Conservation (phyloP, 1,140 invertebrate genomes). For the Drosophila sproati region DNA sequence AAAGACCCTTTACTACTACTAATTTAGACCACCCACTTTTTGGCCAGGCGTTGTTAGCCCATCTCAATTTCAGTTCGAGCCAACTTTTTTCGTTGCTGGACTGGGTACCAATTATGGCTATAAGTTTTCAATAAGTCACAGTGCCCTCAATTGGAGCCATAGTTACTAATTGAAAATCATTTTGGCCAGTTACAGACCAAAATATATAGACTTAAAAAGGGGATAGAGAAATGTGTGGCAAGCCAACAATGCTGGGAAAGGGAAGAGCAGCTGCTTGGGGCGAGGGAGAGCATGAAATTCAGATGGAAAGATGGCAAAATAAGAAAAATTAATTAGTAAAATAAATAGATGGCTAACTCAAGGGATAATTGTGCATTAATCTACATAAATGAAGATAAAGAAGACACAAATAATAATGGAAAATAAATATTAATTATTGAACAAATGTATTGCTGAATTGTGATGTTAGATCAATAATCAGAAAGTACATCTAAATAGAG, state of each 20-base stretch:
- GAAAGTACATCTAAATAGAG: too few species aligned
- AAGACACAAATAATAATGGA: neutral
- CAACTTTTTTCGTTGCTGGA: slow-evolving; percentile 5
- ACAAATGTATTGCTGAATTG: too few species aligned
- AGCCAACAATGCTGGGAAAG: too few species aligned
- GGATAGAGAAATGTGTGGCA: neutral
- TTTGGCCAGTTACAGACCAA: neutral
- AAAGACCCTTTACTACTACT: neutral
- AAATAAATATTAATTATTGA: too few species aligned
- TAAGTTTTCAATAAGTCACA: slow-evolving; percentile 54
- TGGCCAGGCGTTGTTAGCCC: neutral
- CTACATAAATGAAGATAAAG: neutral
- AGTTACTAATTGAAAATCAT: slow-evolving; percentile 33
- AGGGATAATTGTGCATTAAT: too few species aligned
- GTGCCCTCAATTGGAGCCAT: slow-evolving; percentile 43
- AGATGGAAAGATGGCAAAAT: neutral
- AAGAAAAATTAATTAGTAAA: neutral
- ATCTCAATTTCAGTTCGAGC: slow-evolving; percentile 6
- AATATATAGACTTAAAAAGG: neutral
- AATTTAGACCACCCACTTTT: neutral
- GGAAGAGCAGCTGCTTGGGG: too few species aligned
- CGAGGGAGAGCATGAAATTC: neutral
- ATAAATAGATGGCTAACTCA: neutral
- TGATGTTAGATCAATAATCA: too few species aligned
- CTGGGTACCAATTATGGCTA: slow-evolving; percentile 45